A percentile compares a stretch with the other conserved stretches of the same genome.
phyloP scores from a whole-genome alignment of 2,888 invertebrate genomes.

The Caenorhabditis doughertyi region DNA sequence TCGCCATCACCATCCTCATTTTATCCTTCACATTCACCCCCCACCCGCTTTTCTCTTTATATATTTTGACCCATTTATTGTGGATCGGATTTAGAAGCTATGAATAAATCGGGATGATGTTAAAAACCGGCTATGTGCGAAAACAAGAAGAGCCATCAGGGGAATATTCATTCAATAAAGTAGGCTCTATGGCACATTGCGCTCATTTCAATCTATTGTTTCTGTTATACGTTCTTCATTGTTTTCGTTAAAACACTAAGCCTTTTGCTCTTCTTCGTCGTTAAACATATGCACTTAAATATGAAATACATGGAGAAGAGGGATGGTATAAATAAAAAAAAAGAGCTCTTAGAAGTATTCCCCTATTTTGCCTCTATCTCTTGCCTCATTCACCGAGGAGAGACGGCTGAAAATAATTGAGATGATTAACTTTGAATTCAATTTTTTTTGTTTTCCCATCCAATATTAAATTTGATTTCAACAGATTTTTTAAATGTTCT shows the following conservation, averaged over 20 bases:
- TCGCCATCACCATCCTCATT: neutral
- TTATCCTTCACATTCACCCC: neutral
- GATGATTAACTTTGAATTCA: too few species aligned
- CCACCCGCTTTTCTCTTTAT: too few species aligned
- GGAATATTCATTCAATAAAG: neutral
- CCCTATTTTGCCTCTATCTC: too few species aligned
- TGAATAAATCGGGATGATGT: constrained; percentile 17
- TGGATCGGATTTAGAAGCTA: constrained; percentile 37
- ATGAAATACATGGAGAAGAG: neutral
- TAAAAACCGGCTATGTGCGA: neutral
- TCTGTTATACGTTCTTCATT: constrained; percentile 1
- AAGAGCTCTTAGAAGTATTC: too few species aligned
- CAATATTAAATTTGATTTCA: too few species aligned
- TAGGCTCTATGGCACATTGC: neutral
- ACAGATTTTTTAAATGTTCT: too few species aligned
- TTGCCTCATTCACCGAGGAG: too few species aligned
- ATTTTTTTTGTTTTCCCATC: too few species aligned
- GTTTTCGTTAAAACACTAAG: neutral
- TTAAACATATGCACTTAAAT: constrained; percentile 14
- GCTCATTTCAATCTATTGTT: neutral
- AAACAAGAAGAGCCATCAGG: constrained; percentile 16
- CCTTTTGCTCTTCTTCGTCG: neutral
- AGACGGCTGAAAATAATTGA: too few species aligned
- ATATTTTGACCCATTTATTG: too few species aligned
- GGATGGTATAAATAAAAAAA: constrained; percentile 2